Evolutionary conservation across 2,888 invertebrate species (phyloP).

Genomic region (Elysia crispata): DNA sequence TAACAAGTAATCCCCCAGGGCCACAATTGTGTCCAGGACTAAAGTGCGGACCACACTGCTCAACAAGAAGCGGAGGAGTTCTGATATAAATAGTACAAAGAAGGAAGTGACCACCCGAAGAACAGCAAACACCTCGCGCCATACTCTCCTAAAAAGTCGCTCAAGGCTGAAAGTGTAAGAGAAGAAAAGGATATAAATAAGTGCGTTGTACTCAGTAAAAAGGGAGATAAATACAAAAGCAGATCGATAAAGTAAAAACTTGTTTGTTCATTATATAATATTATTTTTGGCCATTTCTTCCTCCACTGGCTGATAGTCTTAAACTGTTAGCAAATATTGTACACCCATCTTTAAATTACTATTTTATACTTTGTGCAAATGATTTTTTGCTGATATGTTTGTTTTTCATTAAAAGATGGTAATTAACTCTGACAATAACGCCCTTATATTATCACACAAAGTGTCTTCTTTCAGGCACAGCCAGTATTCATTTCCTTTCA

Average conservation of each 20-base stretch:
- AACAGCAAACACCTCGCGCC: conserved; percentile 46
- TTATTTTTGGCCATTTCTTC: too few species aligned
- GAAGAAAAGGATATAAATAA: background rate
- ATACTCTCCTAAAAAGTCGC: conserved; percentile 37
- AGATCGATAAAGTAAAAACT: background rate
- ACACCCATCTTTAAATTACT: too few species aligned
- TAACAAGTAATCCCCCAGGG: conserved; percentile 40
- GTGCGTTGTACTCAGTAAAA: background rate
- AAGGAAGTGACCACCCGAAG: conserved; percentile 43
- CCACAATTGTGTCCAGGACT: conserved; percentile 36
- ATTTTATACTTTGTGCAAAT: too few species aligned
- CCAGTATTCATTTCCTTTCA: too few species aligned
- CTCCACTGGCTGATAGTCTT: too few species aligned
- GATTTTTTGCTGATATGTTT: too few species aligned
- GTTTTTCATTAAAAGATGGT: background rate
- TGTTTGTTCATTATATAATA: too few species aligned
- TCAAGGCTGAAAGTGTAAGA: conserved; percentile 33
- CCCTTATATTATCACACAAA: too few species aligned
- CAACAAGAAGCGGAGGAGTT: conserved; percentile 34
- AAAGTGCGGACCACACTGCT: conserved; percentile 36
- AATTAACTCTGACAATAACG: background rate
- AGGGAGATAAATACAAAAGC: too few species aligned
- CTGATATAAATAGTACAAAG: conserved; percentile 40
- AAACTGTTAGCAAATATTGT: too few species aligned
- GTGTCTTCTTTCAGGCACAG: background rate